Conservation (phyloP, 2,797 vertebrate genomes). For the Staurois parvus region DNA sequence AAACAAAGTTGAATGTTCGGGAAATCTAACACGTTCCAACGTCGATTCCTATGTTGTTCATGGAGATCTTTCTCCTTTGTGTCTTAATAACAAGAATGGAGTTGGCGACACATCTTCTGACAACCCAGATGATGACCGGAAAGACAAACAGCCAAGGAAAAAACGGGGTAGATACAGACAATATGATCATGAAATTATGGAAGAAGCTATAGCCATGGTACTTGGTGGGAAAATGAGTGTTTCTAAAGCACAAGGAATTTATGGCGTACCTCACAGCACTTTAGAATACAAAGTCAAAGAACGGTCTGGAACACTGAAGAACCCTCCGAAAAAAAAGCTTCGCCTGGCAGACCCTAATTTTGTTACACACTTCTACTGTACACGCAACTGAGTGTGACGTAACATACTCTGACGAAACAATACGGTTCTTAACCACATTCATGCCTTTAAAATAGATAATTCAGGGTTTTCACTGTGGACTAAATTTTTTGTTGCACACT, state of each 20-base stretch:
- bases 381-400: constrained; percentile 75
- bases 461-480: constrained; percentile 98
- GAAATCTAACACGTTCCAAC: constrained; percentile 82
- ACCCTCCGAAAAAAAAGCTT: constrained; percentile 97
- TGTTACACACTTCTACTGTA: constrained; percentile 65
- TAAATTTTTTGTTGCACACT: constrained; percentile 84
- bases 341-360: constrained; percentile 87
- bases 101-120: constrained; percentile 87
- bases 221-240: constrained; percentile 98
- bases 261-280: constrained; percentile 99
- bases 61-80: constrained; percentile 87
- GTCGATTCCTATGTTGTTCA: constrained; percentile 87
- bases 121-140: constrained; percentile 83
- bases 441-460: constrained; percentile 94
- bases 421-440: constrained; percentile 92
- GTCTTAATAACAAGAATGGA: constrained; percentile 91
- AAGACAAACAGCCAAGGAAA: constrained; percentile 96
- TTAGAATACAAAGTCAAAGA: constrained; percentile 99
- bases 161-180: constrained; percentile 97
- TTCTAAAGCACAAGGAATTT: constrained; percentile 98
- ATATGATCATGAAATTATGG: constrained; percentile 96
- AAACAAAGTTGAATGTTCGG: constrained; percentile 86
- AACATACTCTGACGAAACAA: constrained; percentile 87
- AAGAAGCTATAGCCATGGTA: constrained; percentile 98
- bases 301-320: constrained; percentile 97